These are phyloP conservation scores for Megaptera novaeangliae DNA, from an alignment of 2,113 vertebrate genomes.

Conservation along the genomic window DNA sequence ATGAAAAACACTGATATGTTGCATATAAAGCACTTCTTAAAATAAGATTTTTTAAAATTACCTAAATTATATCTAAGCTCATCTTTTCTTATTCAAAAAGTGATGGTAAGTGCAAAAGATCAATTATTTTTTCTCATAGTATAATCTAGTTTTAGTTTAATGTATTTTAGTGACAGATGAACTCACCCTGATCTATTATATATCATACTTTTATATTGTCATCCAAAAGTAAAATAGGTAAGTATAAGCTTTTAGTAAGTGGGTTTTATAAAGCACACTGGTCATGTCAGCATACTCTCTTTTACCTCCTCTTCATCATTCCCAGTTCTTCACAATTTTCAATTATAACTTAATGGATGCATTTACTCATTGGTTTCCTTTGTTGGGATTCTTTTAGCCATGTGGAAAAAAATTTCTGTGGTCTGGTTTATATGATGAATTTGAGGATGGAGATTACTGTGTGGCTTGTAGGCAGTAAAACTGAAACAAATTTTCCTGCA, in stretches of 20 bases:
- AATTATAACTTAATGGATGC: not conserved
- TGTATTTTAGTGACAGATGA: not conserved
- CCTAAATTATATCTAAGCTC: not conserved
- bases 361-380: not conserved
- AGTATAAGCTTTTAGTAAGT: not conserved
- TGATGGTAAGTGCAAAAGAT: not conserved
- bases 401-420: not conserved
- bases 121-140: not conserved
- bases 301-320: not conserved
- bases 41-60: not conserved
- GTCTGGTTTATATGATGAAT: not conserved
- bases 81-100: not conserved
- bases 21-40: not conserved
- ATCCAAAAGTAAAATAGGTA: not conserved
- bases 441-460: not conserved
- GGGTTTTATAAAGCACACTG: not conserved
- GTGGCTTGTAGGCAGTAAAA: not conserved
- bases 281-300: not conserved
- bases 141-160: not conserved
- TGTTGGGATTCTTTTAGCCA: not conserved
- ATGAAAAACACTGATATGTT: not conserved
- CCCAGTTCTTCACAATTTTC: not conserved
- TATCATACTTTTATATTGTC: conserved; percentile 8
- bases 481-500: not conserved
- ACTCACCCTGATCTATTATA: not conserved